These are phyloP conservation scores for Seriola rivoliana DNA, from an alignment of 2,113 vertebrate species.

Conservation along the genomic window DNA sequence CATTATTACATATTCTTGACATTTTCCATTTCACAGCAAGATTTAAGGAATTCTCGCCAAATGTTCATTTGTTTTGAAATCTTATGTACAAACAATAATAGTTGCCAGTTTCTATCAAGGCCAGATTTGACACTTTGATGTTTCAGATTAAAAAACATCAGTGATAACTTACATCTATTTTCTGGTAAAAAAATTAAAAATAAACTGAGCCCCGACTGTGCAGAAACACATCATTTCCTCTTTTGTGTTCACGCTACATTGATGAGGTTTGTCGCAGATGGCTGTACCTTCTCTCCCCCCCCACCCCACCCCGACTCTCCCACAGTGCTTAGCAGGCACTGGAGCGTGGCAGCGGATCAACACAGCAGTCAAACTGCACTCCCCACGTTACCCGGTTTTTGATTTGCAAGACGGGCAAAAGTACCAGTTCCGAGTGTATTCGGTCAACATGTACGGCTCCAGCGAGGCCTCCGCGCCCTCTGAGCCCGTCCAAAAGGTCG, in stretches of 20 bases:
- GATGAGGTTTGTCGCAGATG: slow-evolving; percentile 33
- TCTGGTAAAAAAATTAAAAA: no score
- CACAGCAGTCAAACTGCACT: slow-evolving; percentile 88
- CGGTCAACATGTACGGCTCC: slow-evolving; percentile 90
- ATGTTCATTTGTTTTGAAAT: no score
- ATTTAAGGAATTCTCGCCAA: no score
- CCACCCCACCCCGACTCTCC: slow-evolving; percentile 35
- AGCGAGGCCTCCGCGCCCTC: slow-evolving; percentile 92
- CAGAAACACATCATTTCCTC: background rate
- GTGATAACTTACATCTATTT: no score
- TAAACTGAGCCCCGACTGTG: slow-evolving; percentile 1
- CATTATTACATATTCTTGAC: no score
- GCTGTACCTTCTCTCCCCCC: slow-evolving; percentile 19
- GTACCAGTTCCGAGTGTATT: slow-evolving; percentile 92
- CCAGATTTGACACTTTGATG: no score
- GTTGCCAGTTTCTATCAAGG: no score
- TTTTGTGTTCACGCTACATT: slow-evolving; percentile 18
- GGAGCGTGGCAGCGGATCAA: slow-evolving; percentile 94
- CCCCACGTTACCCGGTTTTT: slow-evolving; percentile 94
- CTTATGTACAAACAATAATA: no score
- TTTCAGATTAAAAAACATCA: no score
- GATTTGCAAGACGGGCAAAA: slow-evolving; percentile 92
- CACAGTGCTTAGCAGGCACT: slow-evolving; percentile 91
- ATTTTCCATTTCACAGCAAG: no score
- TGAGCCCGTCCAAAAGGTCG: slow-evolving; percentile 88